These are phyloP conservation scores for Drosophila incognita DNA, from an alignment of 2,888 invertebrate genomes.

Conservation along the genomic window DNA sequence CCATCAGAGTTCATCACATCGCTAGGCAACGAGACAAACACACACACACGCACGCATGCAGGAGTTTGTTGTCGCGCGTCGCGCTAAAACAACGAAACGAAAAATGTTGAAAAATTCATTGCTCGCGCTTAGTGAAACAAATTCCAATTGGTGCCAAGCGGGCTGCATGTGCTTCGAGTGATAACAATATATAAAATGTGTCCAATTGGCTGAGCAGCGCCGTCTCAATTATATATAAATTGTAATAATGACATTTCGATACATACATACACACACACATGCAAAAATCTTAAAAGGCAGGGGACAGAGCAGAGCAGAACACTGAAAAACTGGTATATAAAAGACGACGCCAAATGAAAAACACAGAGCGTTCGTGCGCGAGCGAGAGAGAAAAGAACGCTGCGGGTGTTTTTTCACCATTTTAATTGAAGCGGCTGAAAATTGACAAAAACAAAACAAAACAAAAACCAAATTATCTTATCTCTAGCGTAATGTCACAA, in stretches of 20 bases:
- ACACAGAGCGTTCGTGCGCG: conserved; percentile 59
- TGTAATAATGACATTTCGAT: conserved; percentile 70
- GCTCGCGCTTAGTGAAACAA: conserved; percentile 39
- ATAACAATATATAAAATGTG: conserved; percentile 21
- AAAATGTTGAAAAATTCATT: conserved; percentile 59
- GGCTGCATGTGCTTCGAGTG: conserved; percentile 25
- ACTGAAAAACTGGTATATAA: conserved; percentile 79
- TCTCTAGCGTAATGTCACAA: conserved; percentile 73
- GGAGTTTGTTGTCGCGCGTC: conserved; percentile 72
- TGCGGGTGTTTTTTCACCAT: conserved; percentile 37
- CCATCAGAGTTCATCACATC: conserved; percentile 29
- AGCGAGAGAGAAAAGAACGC: conserved; percentile 51
- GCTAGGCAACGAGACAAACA: conserved; percentile 48
- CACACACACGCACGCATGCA: conserved; percentile 41
- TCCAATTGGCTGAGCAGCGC: conserved; percentile 26
- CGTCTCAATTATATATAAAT: conserved; percentile 31
- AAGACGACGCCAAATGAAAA: conserved; percentile 79
- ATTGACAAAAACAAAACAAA: conserved; percentile 42
- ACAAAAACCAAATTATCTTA: conserved; percentile 34
- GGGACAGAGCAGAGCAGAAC: conserved; percentile 51
- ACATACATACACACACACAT: conserved; percentile 66
- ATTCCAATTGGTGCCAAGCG: conserved; percentile 46
- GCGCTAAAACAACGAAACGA: conserved; percentile 60
- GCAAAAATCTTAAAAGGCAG: conserved; percentile 27
- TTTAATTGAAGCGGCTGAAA: conserved; percentile 38